Base-by-base conservation (phyloP, 1,140 invertebrate genomes). In the Tyrophagus putrescentiae region DNA sequence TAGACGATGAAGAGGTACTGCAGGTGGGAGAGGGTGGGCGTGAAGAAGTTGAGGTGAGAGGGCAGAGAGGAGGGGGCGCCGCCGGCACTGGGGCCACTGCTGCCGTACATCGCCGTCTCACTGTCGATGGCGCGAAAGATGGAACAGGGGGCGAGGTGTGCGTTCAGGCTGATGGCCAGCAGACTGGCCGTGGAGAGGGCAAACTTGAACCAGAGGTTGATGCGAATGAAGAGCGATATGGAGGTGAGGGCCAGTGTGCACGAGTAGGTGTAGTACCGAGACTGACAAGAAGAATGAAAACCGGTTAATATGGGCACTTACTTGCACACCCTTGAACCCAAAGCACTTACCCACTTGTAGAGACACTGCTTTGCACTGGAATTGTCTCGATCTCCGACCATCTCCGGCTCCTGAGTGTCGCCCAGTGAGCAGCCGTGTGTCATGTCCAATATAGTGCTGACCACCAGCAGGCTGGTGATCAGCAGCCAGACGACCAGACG, bases 201-300 rank as follows among this genome's bases (percentile, higher is more conserved):
- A 53, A 88, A 77, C 74, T 92, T 94, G 23, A 92, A 72, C 44
- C 84, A 73, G 65, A 86, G 87, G 65, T 87, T 83, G 9, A 92
- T 82, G 62, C 86, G 77, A 25, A 90, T 79, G 71, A 92, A 93
- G 3, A 87, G 72, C 64, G 87, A 87, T 50, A 81, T 82, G 56
- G 83, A 79, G 3, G 87, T 74, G 60, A 92, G 79, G 0, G 82
- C 80, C 62, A 92, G 68, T 13, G 82, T 79, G 71, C 82, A 83
- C 60, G 82, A 83, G 71, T 87, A 81, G 1, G 86, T 85, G 64
- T 88, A 83, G 69, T 87, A 85, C 87, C 91, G 71, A 25, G 29
- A 27, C 13, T 57, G 21, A 36, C 28, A 44, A 18, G 34, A 53
- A 9, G 29, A 34, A 3, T 25, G 2, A 21, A 42, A 42, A 42